phyloP scores from a whole-genome alignment of 2,797 vertebrate species.

The Gymnothorax javanicus region DNA sequence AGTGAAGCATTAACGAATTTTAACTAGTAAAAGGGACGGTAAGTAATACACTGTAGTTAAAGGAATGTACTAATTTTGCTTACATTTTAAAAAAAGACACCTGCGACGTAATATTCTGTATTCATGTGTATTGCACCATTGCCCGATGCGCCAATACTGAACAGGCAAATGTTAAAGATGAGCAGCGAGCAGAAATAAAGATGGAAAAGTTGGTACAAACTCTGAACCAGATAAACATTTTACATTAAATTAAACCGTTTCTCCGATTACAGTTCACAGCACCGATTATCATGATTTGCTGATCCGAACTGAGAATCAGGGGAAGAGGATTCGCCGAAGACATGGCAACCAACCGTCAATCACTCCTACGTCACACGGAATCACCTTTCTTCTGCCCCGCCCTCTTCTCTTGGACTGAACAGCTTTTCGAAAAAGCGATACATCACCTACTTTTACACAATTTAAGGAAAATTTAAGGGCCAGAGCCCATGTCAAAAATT shows the following conservation, averaged over 20 bases:
- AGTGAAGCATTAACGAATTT: no score
- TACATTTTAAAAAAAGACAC: neutral
- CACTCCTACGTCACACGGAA: neutral
- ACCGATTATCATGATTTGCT: neutral
- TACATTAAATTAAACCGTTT: neutral
- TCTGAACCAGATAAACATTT: neutral
- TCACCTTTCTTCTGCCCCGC: neutral
- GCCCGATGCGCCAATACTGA: neutral
- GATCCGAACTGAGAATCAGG: neutral
- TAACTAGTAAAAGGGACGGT: no score
- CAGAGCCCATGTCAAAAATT: neutral
- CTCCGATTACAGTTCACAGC: neutral
- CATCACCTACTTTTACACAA: neutral
- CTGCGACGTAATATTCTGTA: neutral
- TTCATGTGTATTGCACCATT: neutral
- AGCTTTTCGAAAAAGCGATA: neutral
- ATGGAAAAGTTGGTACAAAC: neutral
- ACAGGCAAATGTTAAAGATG: neutral
- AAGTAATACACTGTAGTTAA: no score
- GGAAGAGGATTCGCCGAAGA: neutral
- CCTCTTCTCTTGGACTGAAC: neutral
- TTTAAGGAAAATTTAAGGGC: neutral
- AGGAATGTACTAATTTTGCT: neutral
- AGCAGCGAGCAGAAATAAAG: neutral
- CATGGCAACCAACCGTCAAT: neutral